Evolutionary conservation across 2,888 invertebrate genomes (phyloP).

Genomic region (Ophraella communa): DNA sequence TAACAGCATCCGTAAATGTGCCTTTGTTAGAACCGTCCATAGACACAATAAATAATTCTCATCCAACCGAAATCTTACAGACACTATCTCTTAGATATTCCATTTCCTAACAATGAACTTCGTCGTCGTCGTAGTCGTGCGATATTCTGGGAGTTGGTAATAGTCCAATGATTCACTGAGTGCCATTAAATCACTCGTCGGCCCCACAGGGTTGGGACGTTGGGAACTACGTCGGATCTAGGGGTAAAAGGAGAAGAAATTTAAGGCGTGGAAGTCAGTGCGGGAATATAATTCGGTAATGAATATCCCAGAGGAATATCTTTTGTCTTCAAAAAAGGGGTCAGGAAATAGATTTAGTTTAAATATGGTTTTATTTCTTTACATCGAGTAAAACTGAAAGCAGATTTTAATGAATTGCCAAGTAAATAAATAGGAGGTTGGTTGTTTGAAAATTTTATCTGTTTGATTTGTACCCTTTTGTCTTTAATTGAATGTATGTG

Average conservation of each 20-base stretch:
- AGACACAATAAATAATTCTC: slow-evolving; percentile 12
- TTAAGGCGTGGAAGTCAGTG: slow-evolving; percentile 7
- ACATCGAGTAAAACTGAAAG: background rate
- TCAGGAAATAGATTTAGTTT: slow-evolving; percentile 9
- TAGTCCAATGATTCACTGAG: slow-evolving; percentile 23
- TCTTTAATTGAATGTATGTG: background rate
- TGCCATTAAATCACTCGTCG: slow-evolving; percentile 21
- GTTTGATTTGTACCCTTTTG: background rate
- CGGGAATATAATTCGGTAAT: slow-evolving; percentile 19
- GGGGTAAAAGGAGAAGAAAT: background rate
- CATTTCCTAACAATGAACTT: slow-evolving; percentile 21
- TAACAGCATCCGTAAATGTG: background rate
- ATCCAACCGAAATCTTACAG: slow-evolving; percentile 12
- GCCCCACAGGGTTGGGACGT: background rate
- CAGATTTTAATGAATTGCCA: background rate
- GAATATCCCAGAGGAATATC: slow-evolving; percentile 16
- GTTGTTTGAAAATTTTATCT: background rate
- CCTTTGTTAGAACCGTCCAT: slow-evolving; percentile 1
- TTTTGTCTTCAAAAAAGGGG: slow-evolving; percentile 4
- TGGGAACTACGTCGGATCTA: background rate
- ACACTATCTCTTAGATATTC: slow-evolving; percentile 23
- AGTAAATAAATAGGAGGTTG: background rate
- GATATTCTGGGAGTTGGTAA: slow-evolving; percentile 16
- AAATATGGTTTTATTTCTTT: slow-evolving; percentile 10
- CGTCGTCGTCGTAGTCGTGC: slow-evolving; percentile 9